These are phyloP conservation scores for Syngnathus typhle DNA, from an alignment of 2,113 vertebrate genomes.

Conservation along the genomic window DNA sequence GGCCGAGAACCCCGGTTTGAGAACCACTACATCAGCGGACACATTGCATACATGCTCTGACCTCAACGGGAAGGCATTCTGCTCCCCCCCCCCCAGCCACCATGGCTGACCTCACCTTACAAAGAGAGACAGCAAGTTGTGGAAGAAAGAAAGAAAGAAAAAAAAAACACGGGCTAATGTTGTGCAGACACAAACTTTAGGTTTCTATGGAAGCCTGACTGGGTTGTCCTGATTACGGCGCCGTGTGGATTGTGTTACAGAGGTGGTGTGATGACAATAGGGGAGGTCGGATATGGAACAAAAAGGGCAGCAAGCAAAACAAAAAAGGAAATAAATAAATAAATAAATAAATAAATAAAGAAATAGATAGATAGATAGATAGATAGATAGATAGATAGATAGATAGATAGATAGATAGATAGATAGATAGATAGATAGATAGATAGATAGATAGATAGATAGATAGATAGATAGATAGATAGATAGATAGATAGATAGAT, in stretches of 20 bases:
- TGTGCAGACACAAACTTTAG: constrained; percentile 64
- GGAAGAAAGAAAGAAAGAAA: constrained; percentile 29
- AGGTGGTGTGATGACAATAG: constrained; percentile 35
- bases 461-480: too few relatives aligned
- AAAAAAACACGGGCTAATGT: constrained; percentile 47
- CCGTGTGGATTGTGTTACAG: constrained; percentile 69
- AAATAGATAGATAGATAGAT: too few relatives aligned
- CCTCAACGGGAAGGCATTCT: constrained; percentile 61
- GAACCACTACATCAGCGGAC: background rate
- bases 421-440: too few relatives aligned
- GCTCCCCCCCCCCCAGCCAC: constrained; percentile 28
- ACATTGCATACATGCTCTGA: constrained; percentile 44
- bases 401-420: too few relatives aligned
- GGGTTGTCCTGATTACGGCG: constrained; percentile 64
- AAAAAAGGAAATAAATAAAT: too few relatives aligned
- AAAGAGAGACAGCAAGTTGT: constrained; percentile 22
- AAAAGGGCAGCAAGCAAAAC: background rate
- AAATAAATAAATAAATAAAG: too few relatives aligned
- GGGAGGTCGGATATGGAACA: background rate
- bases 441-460: too few relatives aligned
- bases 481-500: too few relatives aligned
- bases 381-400: too few relatives aligned
- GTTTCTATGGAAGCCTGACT: constrained; percentile 66
- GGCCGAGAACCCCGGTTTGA: background rate
- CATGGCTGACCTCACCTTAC: constrained; percentile 62